These are phyloP conservation scores for Semnopithecus entellus DNA, from an alignment of 2,113 vertebrate genomes.

Conservation along the genomic window DNA sequence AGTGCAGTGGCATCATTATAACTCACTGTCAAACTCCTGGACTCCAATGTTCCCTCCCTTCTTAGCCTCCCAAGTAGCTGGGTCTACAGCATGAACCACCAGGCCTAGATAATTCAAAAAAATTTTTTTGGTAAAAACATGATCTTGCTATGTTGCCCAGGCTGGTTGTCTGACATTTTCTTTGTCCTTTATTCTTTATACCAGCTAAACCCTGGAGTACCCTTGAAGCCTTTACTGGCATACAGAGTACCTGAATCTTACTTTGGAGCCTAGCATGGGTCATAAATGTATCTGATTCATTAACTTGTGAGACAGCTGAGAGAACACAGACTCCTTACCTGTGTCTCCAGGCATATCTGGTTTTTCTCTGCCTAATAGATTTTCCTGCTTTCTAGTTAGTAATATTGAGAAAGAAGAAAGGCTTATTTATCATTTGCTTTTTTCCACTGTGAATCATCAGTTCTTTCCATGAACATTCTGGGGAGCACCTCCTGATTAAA, in stretches of 20 bases:
- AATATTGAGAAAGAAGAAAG: conserved; percentile 20
- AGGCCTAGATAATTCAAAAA: too few relatives aligned
- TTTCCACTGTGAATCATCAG: not conserved
- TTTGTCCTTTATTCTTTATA: conserved; percentile 30
- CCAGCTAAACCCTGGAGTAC: not conserved
- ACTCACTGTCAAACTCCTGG: too few relatives aligned
- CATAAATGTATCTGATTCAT: conserved; percentile 31
- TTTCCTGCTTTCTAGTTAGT: not conserved
- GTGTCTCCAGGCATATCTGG: not conserved
- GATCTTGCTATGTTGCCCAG: too few relatives aligned
- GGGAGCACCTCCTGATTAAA: not conserved
- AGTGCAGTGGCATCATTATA: too few relatives aligned
- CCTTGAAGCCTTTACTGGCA: not conserved
- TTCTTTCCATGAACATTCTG: not conserved
- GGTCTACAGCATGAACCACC: too few relatives aligned
- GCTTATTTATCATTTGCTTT: not conserved
- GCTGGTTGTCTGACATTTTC: not conserved
- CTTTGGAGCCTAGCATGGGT: not conserved
- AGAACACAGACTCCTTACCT: conserved; percentile 32
- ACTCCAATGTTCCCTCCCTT: too few relatives aligned
- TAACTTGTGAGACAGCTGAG: conserved; percentile 21
- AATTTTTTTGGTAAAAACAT: too few relatives aligned
- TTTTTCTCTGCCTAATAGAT: conserved; percentile 40
- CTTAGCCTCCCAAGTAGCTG: too few relatives aligned
- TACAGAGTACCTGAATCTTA: not conserved